phyloP scores from a whole-genome alignment of 2,797 vertebrate genomes.

The Mus caroli region DNA sequence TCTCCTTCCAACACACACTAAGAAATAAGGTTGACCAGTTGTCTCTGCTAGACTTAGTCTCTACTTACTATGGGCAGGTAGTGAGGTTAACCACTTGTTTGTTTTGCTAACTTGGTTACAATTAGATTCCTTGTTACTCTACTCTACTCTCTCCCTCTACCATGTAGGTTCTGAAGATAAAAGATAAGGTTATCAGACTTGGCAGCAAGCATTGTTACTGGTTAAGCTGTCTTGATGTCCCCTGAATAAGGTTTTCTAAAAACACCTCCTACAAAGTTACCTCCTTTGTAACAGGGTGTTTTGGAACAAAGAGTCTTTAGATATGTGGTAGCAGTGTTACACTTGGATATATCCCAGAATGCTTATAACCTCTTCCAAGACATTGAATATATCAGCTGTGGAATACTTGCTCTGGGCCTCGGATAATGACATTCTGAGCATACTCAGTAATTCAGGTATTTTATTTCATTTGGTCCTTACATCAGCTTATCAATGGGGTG shows the following conservation, averaged over 20 bases:
- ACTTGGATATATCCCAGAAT: background rate
- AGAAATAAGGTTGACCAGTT: background rate
- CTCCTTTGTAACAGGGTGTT: background rate
- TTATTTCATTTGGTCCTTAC: background rate
- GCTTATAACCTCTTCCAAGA: background rate
- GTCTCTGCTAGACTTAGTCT: background rate
- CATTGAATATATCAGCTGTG: background rate
- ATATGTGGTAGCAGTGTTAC: background rate
- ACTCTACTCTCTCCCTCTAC: background rate
- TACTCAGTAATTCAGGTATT: background rate
- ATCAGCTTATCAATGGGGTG: rapidly evolving
- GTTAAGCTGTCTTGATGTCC: background rate
- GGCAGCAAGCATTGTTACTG: background rate
- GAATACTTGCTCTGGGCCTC: background rate
- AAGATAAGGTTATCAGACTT: background rate
- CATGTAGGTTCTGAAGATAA: background rate
- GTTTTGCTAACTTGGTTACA: background rate
- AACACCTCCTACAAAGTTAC: background rate
- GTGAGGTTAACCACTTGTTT: background rate
- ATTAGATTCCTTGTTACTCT: background rate
- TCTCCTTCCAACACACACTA: background rate
- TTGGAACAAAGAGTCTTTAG: background rate
- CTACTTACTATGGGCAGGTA: background rate
- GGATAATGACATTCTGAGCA: background rate
- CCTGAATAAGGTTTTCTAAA: background rate